A percentile compares a stretch with the other conserved stretches of the same genome.
Evolutionary conservation across 2,888 invertebrate genomes (phyloP).

Genomic region (Drosophila mimica): DNA sequence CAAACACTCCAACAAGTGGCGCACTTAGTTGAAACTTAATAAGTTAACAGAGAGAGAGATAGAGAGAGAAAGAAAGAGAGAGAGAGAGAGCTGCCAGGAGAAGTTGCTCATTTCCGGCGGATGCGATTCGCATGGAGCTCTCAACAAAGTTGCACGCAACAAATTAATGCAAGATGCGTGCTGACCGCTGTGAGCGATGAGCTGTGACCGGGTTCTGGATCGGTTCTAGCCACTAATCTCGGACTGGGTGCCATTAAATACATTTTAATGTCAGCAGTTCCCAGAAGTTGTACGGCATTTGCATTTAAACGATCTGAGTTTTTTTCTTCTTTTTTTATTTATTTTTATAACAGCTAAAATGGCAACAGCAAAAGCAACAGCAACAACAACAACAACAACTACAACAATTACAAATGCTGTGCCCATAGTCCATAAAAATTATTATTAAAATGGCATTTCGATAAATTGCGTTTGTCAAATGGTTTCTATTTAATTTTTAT

Average conservation of each 20-base stretch:
- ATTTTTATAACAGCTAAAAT: constrained; percentile 36
- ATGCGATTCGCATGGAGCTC: constrained; percentile 58
- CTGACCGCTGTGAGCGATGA: constrained; percentile 14
- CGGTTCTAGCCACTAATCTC: constrained; percentile 15
- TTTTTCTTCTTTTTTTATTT: constrained; percentile 30
- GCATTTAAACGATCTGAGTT: constrained; percentile 65
- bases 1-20: constrained; percentile 53
- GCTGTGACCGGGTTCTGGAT: not conserved
- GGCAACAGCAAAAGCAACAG: constrained; percentile 14
- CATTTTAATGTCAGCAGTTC: constrained; percentile 53
- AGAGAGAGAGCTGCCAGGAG: constrained; percentile 9
- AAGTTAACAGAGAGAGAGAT: constrained; percentile 25
- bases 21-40: constrained; percentile 74
- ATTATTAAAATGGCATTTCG: constrained; percentile 50
- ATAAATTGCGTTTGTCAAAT: constrained; percentile 22
- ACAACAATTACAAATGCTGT: constrained; percentile 16
- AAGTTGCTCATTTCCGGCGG: constrained; percentile 70
- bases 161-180: constrained; percentile 69
- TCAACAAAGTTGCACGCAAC: constrained; percentile 52
- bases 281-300: constrained; percentile 42
- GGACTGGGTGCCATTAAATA: constrained; percentile 54
- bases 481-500: constrained; percentile 13
- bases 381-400: not conserved
- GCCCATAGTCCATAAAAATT: constrained; percentile 41
- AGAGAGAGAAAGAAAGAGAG: not conserved